Conservation (phyloP, 2,797 vertebrate genomes). For the Cercopithecus neglectus region DNA sequence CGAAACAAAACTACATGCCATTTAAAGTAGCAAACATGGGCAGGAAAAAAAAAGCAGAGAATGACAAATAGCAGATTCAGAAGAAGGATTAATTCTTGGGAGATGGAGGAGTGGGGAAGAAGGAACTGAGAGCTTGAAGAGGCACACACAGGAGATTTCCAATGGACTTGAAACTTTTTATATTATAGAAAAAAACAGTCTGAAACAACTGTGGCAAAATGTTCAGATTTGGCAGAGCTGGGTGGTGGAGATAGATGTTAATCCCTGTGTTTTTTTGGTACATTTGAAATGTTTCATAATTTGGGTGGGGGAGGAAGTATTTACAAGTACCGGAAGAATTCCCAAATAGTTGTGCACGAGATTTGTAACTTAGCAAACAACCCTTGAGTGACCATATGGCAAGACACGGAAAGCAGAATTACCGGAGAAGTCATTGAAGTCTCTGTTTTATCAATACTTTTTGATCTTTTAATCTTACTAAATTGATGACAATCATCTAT, state of each 20-base stretch:
- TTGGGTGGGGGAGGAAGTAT: not conserved
- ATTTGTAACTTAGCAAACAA: not conserved
- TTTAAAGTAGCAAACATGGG: not conserved
- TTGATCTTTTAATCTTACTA: conserved; percentile 51
- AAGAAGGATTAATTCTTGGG: not conserved
- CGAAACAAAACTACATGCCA: not conserved
- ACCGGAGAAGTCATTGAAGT: not conserved
- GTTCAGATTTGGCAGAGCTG: not conserved
- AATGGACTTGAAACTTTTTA: not conserved
- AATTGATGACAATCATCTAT: conserved; percentile 49
- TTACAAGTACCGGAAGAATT: not conserved
- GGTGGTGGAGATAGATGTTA: not conserved
- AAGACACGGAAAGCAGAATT: not conserved
- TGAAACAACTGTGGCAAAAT: not conserved
- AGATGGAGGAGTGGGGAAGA: not conserved
- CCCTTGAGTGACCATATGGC: not conserved
- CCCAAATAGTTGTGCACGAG: not conserved
- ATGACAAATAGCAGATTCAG: not conserved
- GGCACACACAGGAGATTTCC: not conserved
- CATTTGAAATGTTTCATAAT: not conserved
- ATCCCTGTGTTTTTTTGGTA: not conserved
- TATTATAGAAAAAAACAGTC: not conserved
- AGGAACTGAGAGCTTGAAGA: not conserved
- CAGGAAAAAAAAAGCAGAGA: not conserved
- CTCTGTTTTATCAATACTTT: conserved; percentile 15